Conservation (phyloP, 2,113 vertebrate species). For the Aramus guarauna region DNA sequence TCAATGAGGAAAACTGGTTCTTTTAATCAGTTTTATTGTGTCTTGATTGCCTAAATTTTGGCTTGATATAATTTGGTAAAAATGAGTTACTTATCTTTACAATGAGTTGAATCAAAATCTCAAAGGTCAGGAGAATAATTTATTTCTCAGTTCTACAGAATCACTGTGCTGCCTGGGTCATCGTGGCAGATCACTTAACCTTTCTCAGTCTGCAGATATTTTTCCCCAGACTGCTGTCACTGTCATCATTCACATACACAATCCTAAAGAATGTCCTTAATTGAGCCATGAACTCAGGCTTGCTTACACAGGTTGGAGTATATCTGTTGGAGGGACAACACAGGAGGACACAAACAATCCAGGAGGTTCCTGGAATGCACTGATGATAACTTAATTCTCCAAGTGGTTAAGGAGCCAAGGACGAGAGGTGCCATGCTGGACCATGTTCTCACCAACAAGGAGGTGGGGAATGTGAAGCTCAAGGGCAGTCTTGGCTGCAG, state of each 20-base stretch:
- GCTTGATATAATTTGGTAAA: neutral
- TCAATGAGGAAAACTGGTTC: neutral
- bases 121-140: neutral
- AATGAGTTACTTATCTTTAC: neutral
- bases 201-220: neutral
- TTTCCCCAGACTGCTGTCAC: neutral
- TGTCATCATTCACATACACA: neutral
- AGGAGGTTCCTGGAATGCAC: too few species aligned
- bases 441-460: too few species aligned
- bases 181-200: neutral
- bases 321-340: too few species aligned
- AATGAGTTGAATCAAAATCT: neutral
- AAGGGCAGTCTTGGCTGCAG: too few species aligned
- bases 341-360: too few species aligned
- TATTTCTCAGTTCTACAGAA: neutral
- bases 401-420: too few species aligned
- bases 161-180: neutral
- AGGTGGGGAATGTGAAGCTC: too few species aligned
- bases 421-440: too few species aligned
- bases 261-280: neutral
- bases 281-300: neutral
- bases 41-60: neutral
- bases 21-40: neutral
- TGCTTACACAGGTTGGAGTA: neutral
- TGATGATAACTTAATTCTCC: too few species aligned